A percentile compares a stretch with the other conserved stretches of the same genome.
Conservation (phyloP, 2,888 invertebrate genomes). For the Podotricha telesiphe region DNA sequence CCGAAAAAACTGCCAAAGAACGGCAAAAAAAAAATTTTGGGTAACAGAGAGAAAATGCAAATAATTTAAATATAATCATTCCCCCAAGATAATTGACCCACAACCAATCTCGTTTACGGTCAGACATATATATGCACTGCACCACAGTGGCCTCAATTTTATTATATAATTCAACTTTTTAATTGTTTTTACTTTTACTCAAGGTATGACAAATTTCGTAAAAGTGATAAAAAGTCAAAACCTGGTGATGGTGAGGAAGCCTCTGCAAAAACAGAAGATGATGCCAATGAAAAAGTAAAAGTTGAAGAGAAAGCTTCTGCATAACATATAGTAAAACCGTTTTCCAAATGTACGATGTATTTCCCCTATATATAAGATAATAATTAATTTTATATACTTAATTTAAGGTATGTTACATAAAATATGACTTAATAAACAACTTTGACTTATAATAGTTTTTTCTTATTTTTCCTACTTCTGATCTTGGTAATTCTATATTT, state of each 20-base stretch:
- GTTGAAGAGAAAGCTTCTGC: conserved; percentile 64
- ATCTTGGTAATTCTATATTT: neutral
- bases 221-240: conserved; percentile 85
- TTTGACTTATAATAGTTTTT: neutral
- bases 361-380: neutral
- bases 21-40: too few relatives aligned
- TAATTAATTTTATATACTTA: conserved; percentile 20
- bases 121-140: too few relatives aligned
- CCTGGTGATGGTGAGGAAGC: conserved; percentile 70
- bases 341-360: neutral
- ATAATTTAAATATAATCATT: too few relatives aligned
- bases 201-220: conserved; percentile 86
- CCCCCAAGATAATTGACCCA: too few relatives aligned
- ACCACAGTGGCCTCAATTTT: too few relatives aligned
- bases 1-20: too few relatives aligned
- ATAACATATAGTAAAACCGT: conserved; percentile 46
- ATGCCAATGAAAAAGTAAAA: conserved; percentile 63
- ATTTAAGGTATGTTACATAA: neutral
- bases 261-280: conserved; percentile 62
- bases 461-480: neutral
- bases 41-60: too few relatives aligned
- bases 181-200: conserved; percentile 44
- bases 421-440: conserved; percentile 20
- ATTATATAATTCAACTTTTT: neutral
- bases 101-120: too few relatives aligned